Evolutionary conservation across 1,140 invertebrate genomes (phyloP).

Genomic region (Drosophila nikananu): DNA sequence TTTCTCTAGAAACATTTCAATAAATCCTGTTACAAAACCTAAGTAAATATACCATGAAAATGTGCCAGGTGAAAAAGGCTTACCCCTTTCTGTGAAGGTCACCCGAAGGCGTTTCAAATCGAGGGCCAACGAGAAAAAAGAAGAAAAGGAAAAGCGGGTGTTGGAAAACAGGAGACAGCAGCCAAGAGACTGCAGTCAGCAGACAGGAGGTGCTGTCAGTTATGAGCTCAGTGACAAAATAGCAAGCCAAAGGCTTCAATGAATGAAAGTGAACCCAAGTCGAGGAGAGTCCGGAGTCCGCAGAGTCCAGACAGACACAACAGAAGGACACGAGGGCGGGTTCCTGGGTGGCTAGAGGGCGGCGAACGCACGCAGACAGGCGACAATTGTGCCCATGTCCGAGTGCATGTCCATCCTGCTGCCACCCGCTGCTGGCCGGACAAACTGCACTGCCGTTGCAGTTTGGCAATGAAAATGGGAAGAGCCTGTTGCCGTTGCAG

Average conservation of each 20-base stretch:
- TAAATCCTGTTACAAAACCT: too few species aligned
- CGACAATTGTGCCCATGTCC: slow-evolving; percentile 59
- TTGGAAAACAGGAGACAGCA: background rate
- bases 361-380: slow-evolving; percentile 44
- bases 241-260: slow-evolving; percentile 57
- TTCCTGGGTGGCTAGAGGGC: slow-evolving; percentile 8
- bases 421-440: slow-evolving; percentile 24
- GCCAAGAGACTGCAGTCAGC: background rate
- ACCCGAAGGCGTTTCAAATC: slow-evolving; percentile 20
- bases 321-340: slow-evolving; percentile 16
- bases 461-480: slow-evolving; percentile 21
- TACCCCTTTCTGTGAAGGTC: slow-evolving; percentile 11
- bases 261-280: slow-evolving; percentile 63
- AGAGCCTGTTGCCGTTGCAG: slow-evolving; percentile 16
- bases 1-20: too few species aligned
- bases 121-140: background rate
- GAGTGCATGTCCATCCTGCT: slow-evolving; percentile 40
- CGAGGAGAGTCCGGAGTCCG: slow-evolving; percentile 27
- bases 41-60: background rate
- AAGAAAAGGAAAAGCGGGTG: background rate
- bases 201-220: slow-evolving; percentile 19
- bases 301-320: slow-evolving; percentile 28
- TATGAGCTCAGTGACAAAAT: slow-evolving; percentile 64
- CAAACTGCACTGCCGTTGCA: slow-evolving; percentile 56
- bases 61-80: too few species aligned